Percentiles rank a stretch among this genome's conserved stretches.
Evolutionary conservation across 2,888 invertebrate species (phyloP).

Genomic region (Thyatira batis): DNA sequence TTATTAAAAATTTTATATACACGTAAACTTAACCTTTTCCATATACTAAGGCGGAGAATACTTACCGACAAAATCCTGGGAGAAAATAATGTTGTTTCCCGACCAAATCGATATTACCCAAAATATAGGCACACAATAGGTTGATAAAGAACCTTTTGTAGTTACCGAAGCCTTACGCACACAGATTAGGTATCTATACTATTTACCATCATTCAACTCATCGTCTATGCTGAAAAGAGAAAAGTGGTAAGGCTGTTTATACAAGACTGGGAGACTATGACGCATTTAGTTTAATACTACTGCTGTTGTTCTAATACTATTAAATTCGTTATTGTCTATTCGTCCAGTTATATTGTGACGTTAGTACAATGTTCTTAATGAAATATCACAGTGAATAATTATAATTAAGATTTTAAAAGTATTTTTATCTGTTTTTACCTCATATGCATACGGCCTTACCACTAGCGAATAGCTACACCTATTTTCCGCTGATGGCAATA

Average conservation of each 20-base stretch:
- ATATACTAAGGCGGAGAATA: neutral
- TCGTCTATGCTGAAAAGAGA: neutral
- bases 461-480: conserved; percentile 46
- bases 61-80: neutral
- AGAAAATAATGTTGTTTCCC: neutral
- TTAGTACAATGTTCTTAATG: no score
- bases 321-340: no score
- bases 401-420: no score
- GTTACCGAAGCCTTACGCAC: neutral
- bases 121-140: neutral
- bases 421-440: conserved; percentile 19
- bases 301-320: no score
- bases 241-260: conserved; percentile 6
- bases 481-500: conserved; percentile 59
- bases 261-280: conserved; percentile 12
- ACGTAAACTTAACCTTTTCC: neutral
- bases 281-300: no score
- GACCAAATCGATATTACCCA: neutral
- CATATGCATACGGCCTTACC: conserved; percentile 40
- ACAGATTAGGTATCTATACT: neutral
- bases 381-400: no score
- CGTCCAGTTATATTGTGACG: no score
- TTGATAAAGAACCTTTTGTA: neutral
- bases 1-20: neutral
- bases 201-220: neutral